A percentile compares a stretch with the other conserved stretches of the same genome.
phyloP scores from a whole-genome alignment of 1,140 invertebrate genomes.

The Marisa cornuarietis region DNA sequence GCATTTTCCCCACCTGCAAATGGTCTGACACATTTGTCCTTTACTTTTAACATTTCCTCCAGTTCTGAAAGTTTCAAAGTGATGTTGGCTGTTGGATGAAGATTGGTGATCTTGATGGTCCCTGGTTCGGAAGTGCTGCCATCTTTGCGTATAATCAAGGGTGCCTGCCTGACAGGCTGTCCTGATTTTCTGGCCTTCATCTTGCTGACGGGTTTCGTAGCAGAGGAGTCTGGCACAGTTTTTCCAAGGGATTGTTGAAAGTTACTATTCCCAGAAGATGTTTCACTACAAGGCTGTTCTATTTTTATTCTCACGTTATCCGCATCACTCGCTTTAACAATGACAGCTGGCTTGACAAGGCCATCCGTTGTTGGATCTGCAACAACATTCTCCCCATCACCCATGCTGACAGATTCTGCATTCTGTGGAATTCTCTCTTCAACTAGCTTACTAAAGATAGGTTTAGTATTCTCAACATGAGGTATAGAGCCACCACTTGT shows the following conservation, averaged over 20 bases:
- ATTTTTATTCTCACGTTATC: neutral
- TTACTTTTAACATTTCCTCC: conserved; percentile 12
- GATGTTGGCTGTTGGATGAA: conserved; percentile 24
- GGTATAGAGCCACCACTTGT: no score
- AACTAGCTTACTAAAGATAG: no score
- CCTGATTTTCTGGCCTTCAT: conserved; percentile 26
- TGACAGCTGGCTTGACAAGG: neutral
- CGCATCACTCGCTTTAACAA: neutral
- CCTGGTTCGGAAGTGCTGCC: neutral
- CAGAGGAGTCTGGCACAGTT: neutral
- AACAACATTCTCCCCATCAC: neutral
- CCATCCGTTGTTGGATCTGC: neutral
- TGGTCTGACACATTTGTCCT: neutral
- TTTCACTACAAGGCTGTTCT: neutral
- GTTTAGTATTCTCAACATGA: no score
- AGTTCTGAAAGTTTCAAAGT: conserved; percentile 26
- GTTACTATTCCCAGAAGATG: neutral
- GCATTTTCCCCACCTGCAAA: neutral
- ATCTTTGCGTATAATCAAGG: no score
- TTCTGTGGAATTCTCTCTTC: no score
- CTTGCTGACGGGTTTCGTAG: neutral
- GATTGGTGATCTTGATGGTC: conserved; percentile 22
- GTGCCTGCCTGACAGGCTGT: neutral
- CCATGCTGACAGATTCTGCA: no score
- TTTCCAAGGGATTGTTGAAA: no score